Percentiles rank a stretch among this genome's conserved stretches.
These are phyloP conservation scores for Druceiella hillmani DNA, from an alignment of 2,888 invertebrate genomes.

Conservation along the genomic window DNA sequence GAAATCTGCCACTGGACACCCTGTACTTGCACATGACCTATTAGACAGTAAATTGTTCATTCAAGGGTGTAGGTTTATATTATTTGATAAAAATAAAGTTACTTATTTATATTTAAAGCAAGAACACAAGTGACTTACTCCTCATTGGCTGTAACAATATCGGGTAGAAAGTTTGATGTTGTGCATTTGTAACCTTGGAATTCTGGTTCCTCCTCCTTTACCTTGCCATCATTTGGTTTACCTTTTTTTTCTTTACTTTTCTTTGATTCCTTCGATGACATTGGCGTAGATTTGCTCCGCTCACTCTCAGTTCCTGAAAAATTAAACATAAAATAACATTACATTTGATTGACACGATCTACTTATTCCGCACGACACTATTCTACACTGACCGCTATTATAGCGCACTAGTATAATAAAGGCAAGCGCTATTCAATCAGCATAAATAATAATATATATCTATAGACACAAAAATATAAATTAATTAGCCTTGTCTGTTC, in stretches of 20 bases:
- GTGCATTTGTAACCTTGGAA: conserved; percentile 59
- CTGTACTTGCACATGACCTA: too few relatives aligned
- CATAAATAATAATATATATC: too few relatives aligned
- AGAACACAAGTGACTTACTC: conserved; percentile 50
- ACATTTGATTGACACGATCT: too few relatives aligned
- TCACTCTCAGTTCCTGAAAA: conserved; percentile 68
- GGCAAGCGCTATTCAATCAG: too few relatives aligned
- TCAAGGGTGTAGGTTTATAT: background rate
- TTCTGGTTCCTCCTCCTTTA: conserved; percentile 60
- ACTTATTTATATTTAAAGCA: background rate
- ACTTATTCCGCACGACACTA: too few relatives aligned
- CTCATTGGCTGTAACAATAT: conserved; percentile 64
- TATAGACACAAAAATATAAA: too few relatives aligned
- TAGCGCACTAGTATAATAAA: too few relatives aligned
- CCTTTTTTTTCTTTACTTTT: conserved; percentile 65
- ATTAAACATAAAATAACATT: background rate
- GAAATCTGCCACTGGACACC: too few relatives aligned
- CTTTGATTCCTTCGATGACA: conserved; percentile 73
- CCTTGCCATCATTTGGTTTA: conserved; percentile 48
- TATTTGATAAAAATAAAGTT: background rate
- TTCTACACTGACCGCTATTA: too few relatives aligned
- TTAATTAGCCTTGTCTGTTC: too few relatives aligned
- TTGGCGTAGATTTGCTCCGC: conserved; percentile 70
- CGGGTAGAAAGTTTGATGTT: conserved; percentile 66
- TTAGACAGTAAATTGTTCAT: too few relatives aligned